Conservation (phyloP, 2,888 invertebrate species). For the Ypsolopha scabrella region DNA sequence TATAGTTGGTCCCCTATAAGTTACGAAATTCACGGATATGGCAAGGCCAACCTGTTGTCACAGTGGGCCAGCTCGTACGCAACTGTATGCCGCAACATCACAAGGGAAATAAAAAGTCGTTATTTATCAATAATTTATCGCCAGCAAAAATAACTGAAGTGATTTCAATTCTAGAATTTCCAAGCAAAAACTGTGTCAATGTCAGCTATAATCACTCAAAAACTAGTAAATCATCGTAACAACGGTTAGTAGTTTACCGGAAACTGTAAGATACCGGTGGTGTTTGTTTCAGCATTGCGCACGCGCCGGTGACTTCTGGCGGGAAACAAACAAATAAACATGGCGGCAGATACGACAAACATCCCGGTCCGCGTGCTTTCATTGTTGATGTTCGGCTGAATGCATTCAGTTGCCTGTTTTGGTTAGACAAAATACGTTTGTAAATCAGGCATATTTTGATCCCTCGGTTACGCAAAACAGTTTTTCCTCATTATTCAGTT, state of each 20-base stretch:
- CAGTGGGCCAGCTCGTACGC: not conserved
- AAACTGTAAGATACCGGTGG: conserved; percentile 25
- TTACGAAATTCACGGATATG: conserved; percentile 6
- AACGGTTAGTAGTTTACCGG: conserved; percentile 18
- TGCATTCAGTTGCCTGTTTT: not conserved
- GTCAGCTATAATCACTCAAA: conserved; percentile 19
- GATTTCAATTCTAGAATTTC: not conserved
- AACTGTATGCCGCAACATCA: not conserved
- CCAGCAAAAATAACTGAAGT: not conserved
- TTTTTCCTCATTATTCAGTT: too few species aligned
- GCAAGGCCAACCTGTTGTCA: conserved; percentile 5
- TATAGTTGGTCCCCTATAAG: not conserved
- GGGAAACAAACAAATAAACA: conserved; percentile 25
- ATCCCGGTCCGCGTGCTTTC: conserved; percentile 8
- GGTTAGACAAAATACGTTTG: not conserved
- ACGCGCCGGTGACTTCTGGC: conserved; percentile 29
- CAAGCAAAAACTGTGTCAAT: conserved; percentile 49
- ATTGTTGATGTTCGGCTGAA: conserved; percentile 2
- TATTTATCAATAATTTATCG: not conserved
- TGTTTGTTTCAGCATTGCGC: conserved; percentile 14
- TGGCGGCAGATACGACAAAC: conserved; percentile 16
- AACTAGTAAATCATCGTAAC: not conserved
- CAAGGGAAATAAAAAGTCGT: not conserved
- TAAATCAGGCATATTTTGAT: too few species aligned
- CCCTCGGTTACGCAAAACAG: too few species aligned